phyloP scores from a whole-genome alignment of 1,140 invertebrate genomes.

The Apis laboriosa region DNA sequence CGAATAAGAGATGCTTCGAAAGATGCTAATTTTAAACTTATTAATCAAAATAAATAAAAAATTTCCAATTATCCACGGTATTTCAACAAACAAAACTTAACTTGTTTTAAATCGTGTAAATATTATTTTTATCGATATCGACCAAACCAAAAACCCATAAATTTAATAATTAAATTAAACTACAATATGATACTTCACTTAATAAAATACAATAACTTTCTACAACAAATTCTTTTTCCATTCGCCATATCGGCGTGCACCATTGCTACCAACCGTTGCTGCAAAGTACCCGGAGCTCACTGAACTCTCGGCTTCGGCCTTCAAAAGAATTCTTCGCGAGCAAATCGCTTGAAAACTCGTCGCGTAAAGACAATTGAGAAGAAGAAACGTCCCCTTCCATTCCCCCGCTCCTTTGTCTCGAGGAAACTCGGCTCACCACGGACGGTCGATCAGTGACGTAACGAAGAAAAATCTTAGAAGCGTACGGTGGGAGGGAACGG shows the following conservation, averaged over 20 bases:
- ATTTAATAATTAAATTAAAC: background rate
- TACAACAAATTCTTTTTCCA: background rate
- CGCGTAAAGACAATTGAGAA: slow-evolving; percentile 13
- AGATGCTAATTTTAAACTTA: background rate
- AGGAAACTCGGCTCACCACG: slow-evolving; percentile 10
- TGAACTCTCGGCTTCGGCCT: background rate
- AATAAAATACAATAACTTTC: background rate
- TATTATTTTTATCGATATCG: no score
- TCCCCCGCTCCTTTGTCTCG: background rate
- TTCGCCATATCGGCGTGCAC: background rate
- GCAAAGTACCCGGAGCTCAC: background rate
- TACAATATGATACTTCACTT: background rate
- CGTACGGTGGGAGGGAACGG: background rate
- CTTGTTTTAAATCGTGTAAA: no score
- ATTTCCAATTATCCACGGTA: no score
- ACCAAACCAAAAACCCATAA: background rate
- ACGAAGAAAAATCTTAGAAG: slow-evolving; percentile 33
- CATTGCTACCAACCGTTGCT: background rate
- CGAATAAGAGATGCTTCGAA: background rate
- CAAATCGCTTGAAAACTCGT: slow-evolving; percentile 14
- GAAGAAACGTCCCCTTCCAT: background rate
- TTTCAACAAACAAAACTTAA: no score
- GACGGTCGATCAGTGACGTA: slow-evolving; percentile 46
- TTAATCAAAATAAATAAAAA: background rate
- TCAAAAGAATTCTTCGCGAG: slow-evolving; percentile 6